phyloP scores from a whole-genome alignment of 2,113 vertebrate species.

The Lichenostomus cassidix region DNA sequence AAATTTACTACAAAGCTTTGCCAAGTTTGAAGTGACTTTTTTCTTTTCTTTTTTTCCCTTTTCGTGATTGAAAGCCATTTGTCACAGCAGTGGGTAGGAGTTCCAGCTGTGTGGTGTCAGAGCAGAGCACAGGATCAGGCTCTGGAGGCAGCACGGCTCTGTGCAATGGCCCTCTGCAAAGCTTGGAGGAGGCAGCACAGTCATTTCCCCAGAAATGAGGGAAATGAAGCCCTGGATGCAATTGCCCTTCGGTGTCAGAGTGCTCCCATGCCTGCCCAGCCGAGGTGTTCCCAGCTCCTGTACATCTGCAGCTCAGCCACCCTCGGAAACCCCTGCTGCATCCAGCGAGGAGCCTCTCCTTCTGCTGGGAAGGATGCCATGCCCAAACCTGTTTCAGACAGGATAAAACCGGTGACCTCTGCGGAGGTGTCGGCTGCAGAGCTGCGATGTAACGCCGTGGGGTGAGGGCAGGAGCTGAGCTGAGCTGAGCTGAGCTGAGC shows the following conservation, averaged over 20 bases:
- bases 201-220: background rate
- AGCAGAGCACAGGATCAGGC: background rate
- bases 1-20: background rate
- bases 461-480: background rate
- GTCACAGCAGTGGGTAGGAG: background rate
- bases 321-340: background rate
- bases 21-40: background rate
- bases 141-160: background rate
- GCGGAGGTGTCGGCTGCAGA: rapidly evolving
- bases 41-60: rapidly evolving
- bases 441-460: background rate
- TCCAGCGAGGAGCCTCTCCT: rapidly evolving
- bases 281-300: background rate
- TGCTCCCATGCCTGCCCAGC: rapidly evolving
- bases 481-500: too few relatives aligned
- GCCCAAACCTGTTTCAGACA: background rate
- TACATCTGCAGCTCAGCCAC: rapidly evolving
- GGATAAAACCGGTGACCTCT: background rate
- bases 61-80: background rate
- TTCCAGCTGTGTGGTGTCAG: background rate
- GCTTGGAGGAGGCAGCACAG: background rate
- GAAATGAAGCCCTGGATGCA: rapidly evolving
- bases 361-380: rapidly evolving
- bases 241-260: rapidly evolving
- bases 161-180: background rate